A percentile compares a stretch with the other conserved stretches of the same genome.
Conservation (phyloP, 2,113 vertebrate species). For the Eupsittula cactorum region DNA sequence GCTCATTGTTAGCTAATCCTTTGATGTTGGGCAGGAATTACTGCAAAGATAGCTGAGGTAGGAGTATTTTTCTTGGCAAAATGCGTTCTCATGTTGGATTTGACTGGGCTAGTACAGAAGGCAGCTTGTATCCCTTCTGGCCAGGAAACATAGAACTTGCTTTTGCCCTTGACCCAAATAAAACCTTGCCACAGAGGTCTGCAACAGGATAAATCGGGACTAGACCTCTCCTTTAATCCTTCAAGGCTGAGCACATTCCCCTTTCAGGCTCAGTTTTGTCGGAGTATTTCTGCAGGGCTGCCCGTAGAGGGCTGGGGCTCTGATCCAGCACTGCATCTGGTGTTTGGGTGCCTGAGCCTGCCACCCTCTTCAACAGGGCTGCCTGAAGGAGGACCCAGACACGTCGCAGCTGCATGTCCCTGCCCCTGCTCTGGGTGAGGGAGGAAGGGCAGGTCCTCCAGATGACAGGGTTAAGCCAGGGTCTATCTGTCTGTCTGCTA, state of each 20-base stretch:
- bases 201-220: background rate
- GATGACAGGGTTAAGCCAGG: background rate
- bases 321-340: rapidly evolving
- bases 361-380: rapidly evolving
- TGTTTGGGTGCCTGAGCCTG: rapidly evolving
- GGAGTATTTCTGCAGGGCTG: rapidly evolving
- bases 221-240: background rate
- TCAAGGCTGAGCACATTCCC: rapidly evolving
- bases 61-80: constrained; percentile 48
- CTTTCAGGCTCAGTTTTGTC: background rate
- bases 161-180: background rate
- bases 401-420: background rate
- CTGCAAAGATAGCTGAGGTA: constrained; percentile 15
- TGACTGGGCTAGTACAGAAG: background rate
- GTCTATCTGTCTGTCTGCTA: background rate
- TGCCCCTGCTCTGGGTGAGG: background rate
- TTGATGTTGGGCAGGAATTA: constrained; percentile 18
- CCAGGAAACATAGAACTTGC: background rate
- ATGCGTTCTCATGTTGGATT: background rate
- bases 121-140: background rate
- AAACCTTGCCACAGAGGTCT: background rate
- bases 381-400: background rate
- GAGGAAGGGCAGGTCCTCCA: background rate
- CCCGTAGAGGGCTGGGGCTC: background rate
- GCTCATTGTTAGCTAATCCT: constrained; percentile 38